A percentile compares a stretch with the other conserved stretches of the same genome.
Evolutionary conservation across 2,113 vertebrate genomes (phyloP).

Genomic region (Tenrec ecaudatus): DNA sequence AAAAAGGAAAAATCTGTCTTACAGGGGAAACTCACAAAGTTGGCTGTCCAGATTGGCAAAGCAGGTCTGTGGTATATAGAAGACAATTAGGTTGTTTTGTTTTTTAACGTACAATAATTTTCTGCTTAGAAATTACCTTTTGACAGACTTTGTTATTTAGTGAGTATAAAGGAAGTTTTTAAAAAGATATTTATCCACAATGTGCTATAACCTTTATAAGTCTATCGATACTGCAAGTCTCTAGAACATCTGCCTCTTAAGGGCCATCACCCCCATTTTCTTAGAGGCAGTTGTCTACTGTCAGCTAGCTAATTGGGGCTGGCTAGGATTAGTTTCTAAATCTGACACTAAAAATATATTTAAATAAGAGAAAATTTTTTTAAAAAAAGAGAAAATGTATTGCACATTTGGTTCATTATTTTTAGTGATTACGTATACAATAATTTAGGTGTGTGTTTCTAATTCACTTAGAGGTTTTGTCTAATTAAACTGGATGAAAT

Average conservation of each 20-base stretch:
- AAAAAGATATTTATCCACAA: background rate
- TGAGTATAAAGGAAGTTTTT: background rate
- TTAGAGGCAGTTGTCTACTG: background rate
- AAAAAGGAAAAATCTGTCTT: constrained; percentile 99
- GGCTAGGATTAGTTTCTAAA: background rate
- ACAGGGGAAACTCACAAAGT: constrained; percentile 98
- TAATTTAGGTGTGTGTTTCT: background rate
- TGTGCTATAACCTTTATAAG: background rate
- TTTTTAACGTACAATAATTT: constrained; percentile 8
- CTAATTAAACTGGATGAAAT: constrained; percentile 10
- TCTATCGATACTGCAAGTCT: no score
- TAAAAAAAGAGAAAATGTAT: constrained; percentile 29
- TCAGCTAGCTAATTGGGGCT: background rate
- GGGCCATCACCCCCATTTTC: background rate
- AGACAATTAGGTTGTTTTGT: background rate
- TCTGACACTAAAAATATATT: background rate
- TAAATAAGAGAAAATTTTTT: background rate
- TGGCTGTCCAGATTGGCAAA: constrained; percentile 99
- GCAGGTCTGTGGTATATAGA: constrained; percentile 89
- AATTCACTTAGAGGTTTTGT: background rate
- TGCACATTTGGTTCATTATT: background rate
- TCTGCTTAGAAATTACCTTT: background rate
- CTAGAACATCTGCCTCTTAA: background rate
- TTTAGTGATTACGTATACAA: constrained; percentile 29
- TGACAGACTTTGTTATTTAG: background rate